Base-by-base conservation (phyloP, 2,888 invertebrate genomes). In the Pantelozetes paolii region DNA sequence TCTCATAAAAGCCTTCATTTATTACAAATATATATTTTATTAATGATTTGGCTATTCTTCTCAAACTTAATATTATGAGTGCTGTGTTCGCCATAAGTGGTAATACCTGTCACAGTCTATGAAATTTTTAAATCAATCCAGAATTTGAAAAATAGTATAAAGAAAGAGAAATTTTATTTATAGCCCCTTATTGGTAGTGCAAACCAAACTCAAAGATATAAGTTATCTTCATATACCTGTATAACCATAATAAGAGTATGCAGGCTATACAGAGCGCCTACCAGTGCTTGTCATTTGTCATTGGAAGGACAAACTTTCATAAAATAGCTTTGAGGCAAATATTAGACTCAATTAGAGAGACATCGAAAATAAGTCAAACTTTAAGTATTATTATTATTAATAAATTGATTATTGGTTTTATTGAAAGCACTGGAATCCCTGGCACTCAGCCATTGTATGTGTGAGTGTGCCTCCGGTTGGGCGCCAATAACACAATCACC, bases 251-350 rank as follows among this genome's bases (percentile, higher is more conserved):
- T 23, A 2, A 23, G 26, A 54, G 9, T n/a, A n/a, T n/a, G n/a
- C n/a, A n/a, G n/a, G n/a, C 5, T 11, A 26, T 11, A 26, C 26
- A 13, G 54, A 26, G 54, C 54, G 54, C 54, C 54, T 54, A 54
- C 54, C 23, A 15, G 45, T 45, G 45, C 45, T 45, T 26, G 26
- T 54, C 54, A 54, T 54, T 54, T 26, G 54, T 15, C 50, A 20
- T 26, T 9, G 26, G 54, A 54, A 54, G 54, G 54, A 54, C 54
- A 54, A 23, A 23, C 26, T 26, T 9, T 11, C 15, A 54, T 9
- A 54, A 54, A 26, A 54, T 26, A 54, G 54, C 54, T 54, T 54
- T 54, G 23, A 54, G 45, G 26, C 54, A 15, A 54, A 26, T 26
- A 54, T 54, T 20, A 18, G 23, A 54, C 26, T 54, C 26, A 54